These are phyloP conservation scores for Prolemur simus DNA, from an alignment of 2,113 vertebrate genomes.

Conservation along the genomic window DNA sequence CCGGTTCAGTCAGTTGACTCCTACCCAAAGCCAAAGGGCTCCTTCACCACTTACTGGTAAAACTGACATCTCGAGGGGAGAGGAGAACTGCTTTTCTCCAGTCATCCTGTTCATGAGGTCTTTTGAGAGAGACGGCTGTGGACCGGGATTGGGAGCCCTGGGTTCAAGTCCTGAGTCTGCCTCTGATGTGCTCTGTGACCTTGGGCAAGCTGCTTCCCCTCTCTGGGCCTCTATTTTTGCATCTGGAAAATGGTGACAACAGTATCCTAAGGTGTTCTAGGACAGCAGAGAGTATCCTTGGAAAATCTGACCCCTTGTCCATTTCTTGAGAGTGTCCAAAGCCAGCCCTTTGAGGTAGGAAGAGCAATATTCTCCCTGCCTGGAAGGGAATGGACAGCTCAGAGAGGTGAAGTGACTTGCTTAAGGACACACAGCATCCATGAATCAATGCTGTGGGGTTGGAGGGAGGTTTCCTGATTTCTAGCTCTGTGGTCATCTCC, in stretches of 20 bases:
- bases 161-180: background rate
- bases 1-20: background rate
- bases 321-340: background rate
- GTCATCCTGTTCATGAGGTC: background rate
- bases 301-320: background rate
- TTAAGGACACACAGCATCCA: background rate
- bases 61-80: background rate
- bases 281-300: background rate
- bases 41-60: background rate
- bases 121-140: background rate
- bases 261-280: background rate
- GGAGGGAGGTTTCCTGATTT: background rate
- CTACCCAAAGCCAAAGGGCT: background rate
- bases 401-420: background rate
- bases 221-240: background rate
- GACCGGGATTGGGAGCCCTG: background rate
- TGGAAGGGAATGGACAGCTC: background rate
- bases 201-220: background rate
- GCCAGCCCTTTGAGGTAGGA: background rate
- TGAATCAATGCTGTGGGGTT: too few relatives aligned
- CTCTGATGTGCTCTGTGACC: background rate
- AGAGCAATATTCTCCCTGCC: background rate
- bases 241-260: background rate
- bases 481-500: background rate
- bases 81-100: background rate